Conservation (phyloP, 2,113 vertebrate species). For the Nycticebus coucang region DNA sequence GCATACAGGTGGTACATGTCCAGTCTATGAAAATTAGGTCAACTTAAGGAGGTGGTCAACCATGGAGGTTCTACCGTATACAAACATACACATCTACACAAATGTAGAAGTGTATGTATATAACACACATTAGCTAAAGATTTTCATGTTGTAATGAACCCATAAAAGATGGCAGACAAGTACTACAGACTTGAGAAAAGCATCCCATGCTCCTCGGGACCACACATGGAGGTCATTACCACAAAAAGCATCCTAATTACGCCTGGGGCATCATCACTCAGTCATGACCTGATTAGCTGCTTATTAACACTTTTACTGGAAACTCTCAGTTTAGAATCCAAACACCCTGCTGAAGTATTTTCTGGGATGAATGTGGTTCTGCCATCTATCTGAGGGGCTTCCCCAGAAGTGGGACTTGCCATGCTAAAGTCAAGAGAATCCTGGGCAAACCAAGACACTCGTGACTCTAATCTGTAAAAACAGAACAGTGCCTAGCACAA, state of each 20-base stretch:
- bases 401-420: neutral
- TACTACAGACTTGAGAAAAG: neutral
- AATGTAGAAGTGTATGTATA: too few relatives aligned
- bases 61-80: too few relatives aligned
- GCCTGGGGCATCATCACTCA: neutral
- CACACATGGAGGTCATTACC: neutral
- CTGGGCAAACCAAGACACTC: neutral
- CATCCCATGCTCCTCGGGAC: neutral
- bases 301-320: neutral
- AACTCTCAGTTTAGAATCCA: neutral
- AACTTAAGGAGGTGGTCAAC: too few relatives aligned
- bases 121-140: neutral
- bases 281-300: neutral
- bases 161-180: neutral
- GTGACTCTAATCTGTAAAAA: neutral
- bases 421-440: neutral
- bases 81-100: neutral
- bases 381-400: neutral
- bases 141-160: neutral
- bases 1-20: too few relatives aligned
- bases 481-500: neutral
- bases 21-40: too few relatives aligned
- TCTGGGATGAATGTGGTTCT: neutral
- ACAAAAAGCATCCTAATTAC: neutral
- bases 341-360: neutral